Evolutionary conservation across 2,888 invertebrate species (phyloP), one percentile per base, ranked within the genome.

Genomic region (Himalopsyche anomala): DNA sequence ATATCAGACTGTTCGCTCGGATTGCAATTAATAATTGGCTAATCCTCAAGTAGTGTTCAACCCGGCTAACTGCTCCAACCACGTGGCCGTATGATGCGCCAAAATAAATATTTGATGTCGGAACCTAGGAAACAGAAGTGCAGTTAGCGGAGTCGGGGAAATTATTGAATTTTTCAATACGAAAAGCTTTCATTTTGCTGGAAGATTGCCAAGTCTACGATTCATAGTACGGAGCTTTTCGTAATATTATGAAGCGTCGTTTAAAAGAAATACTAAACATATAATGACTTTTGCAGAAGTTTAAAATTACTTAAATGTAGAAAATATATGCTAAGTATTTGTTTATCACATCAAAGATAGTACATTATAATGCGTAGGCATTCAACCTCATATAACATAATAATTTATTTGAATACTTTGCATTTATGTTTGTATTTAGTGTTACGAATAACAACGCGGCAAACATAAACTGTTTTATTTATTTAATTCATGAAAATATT

Each of bases 121-220:
- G 74, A 74, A 74, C 36, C 36, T 12, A 38, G 38, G 74, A 74
- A 42, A 38, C 74, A 38, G 11, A 36, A 74, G 74, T 74, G 74
- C 74, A 74, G 74, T 74, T 38, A 74, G 51, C 42, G 28, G 8
- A 15, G 83, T 74, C 17, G 42, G 45, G 36, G 19, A 45, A 69
- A 83, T 83, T 83, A 83, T 83, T 69, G 74, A 45, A 83, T 74
- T 83, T 83, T 83, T 83, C 74, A 74, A 83, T 74, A 51, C 40
- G 74, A 40, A 83, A 69, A 45, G 83, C 83, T 45, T 45, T 83
- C 83, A 55, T 74, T 83, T 45, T n/a, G 40, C 74, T 74, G 74
- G 83, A 69, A 69, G 42, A 69, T 28, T 28, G 83, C 83, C 83
- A 83, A 83, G 62, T 74, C 74, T 74, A 19, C 38, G 74, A 74